Evolutionary conservation across 2,113 vertebrate species (phyloP).

Genomic region (Etheostoma spectabile): DNA sequence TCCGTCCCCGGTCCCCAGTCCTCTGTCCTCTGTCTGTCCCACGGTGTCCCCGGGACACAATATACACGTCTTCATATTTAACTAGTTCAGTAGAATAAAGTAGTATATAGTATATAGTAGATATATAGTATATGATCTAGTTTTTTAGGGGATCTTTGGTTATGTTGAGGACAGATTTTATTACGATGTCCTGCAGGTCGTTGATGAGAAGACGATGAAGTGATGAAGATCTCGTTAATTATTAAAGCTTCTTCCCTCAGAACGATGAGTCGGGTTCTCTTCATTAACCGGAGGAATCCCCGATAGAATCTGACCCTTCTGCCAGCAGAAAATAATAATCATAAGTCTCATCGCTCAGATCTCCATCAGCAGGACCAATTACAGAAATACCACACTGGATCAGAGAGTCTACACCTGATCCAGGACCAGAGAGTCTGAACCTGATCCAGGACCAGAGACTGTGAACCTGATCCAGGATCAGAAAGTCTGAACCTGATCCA

Average conservation of each 20-base stretch:
- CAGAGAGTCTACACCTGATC: constrained; percentile 45
- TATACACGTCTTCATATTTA: too few relatives aligned
- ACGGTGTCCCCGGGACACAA: background rate
- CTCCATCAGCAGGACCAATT: constrained; percentile 58
- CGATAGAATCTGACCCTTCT: constrained; percentile 41
- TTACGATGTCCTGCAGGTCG: too few relatives aligned
- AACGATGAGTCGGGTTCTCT: background rate
- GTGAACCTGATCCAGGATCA: background rate
- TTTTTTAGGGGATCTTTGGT: too few relatives aligned
- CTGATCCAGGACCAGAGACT: too few relatives aligned
- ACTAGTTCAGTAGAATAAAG: too few relatives aligned
- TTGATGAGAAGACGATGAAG: too few relatives aligned
- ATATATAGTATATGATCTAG: too few relatives aligned
- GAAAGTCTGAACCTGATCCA: constrained; percentile 45
- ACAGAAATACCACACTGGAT: constrained; percentile 75
- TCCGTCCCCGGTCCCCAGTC: constrained; percentile 27
- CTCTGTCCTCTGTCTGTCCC: constrained; percentile 37
- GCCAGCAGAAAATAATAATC: constrained; percentile 37
- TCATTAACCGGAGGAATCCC: constrained; percentile 42
- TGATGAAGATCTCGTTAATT: too few relatives aligned
- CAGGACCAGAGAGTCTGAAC: background rate
- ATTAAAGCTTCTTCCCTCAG: too few relatives aligned
- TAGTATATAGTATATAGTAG: too few relatives aligned
- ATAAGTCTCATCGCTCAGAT: constrained; percentile 49
- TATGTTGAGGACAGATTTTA: too few relatives aligned